Evolutionary conservation across 2,113 vertebrate genomes (phyloP).

Genomic region (Triplophysa rosa): DNA sequence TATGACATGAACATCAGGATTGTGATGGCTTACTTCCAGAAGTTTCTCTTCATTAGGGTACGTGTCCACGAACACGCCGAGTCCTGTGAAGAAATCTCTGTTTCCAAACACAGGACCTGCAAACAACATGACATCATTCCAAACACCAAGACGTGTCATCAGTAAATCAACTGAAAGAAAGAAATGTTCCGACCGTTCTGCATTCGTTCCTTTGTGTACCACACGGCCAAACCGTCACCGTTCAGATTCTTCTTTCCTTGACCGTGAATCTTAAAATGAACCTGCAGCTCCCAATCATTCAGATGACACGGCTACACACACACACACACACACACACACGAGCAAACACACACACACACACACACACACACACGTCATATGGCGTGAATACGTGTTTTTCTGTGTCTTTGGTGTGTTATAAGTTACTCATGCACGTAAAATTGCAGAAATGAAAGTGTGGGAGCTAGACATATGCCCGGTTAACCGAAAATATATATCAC

Average conservation of each 20-base stretch:
- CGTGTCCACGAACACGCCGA: slow-evolving; percentile 96
- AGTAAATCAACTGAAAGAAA: not conserved
- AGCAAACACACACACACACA: no score
- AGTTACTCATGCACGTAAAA: no score
- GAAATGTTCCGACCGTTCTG: slow-evolving; percentile 77
- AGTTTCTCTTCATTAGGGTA: slow-evolving; percentile 98
- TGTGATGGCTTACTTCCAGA: slow-evolving; percentile 81
- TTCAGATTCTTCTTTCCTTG: slow-evolving; percentile 97
- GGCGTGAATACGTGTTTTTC: no score
- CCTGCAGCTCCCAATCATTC: slow-evolving; percentile 95
- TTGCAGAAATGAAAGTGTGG: no score
- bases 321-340: slow-evolving; percentile 30
- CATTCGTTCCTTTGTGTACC: slow-evolving; percentile 95
- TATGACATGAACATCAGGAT: not conserved
- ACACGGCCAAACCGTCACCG: slow-evolving; percentile 90
- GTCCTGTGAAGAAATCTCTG: slow-evolving; percentile 90
- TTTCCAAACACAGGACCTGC: slow-evolving; percentile 95
- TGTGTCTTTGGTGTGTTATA: no score
- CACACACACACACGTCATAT: slow-evolving; percentile 20
- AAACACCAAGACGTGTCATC: not conserved
- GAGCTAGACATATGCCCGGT: no score
- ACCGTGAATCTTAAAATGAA: slow-evolving; percentile 94
- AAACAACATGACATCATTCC: slow-evolving; percentile 24
- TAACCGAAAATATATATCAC: no score
- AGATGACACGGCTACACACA: slow-evolving; percentile 86